Conservation (phyloP, 2,797 vertebrate genomes). For the Clamator glandarius region DNA sequence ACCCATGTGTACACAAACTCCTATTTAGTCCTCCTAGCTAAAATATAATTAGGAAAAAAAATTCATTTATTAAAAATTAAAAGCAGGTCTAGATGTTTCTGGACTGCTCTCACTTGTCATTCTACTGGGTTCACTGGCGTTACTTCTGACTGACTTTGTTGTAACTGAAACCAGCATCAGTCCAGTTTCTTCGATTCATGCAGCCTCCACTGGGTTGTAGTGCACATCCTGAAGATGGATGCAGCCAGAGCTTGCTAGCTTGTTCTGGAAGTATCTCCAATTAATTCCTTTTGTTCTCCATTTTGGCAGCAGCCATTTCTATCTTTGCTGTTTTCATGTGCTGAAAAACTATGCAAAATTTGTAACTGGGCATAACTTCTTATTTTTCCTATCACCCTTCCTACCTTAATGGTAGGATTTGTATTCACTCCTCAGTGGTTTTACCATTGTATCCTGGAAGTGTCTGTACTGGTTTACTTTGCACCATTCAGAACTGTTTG, state of each 20-base stretch:
- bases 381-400: not conserved
- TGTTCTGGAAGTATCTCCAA: not conserved
- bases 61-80: not conserved
- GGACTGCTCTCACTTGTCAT: not conserved
- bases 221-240: not conserved
- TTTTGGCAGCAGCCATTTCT: conserved; percentile 3
- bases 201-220: not conserved
- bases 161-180: not conserved
- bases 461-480: conserved; percentile 71
- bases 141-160: not conserved
- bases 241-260: not conserved
- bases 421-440: not conserved
- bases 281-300: conserved; percentile 37
- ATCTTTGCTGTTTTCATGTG: not conserved
- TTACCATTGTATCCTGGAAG: conserved; percentile 54
- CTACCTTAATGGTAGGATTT: not conserved
- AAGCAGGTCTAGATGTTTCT: not conserved
- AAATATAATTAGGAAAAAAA: not conserved
- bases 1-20: not conserved
- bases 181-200: not conserved
- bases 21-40: not conserved
- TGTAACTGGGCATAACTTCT: conserved; percentile 37
- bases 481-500: conserved; percentile 68
- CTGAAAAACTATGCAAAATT: conserved; percentile 44
- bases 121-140: not conserved